These are phyloP conservation scores for Yponomeuta plumbellus DNA, from an alignment of 2,888 invertebrate species.

Conservation along the genomic window DNA sequence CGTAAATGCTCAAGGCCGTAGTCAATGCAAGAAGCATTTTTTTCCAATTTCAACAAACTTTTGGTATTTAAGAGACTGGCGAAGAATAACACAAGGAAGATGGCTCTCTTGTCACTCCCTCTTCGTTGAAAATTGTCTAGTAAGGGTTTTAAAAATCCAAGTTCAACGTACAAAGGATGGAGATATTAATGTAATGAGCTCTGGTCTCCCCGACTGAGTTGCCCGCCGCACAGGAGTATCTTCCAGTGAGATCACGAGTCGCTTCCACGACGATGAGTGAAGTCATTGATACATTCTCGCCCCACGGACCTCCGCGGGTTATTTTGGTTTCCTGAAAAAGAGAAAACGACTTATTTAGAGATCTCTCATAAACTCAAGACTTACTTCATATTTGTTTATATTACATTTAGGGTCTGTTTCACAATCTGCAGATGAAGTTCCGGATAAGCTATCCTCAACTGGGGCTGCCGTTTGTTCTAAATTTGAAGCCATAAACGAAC, in stretches of 20 bases:
- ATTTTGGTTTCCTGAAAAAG: conserved; percentile 54
- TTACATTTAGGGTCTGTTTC: too few species aligned
- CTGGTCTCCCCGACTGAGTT: conserved; percentile 58
- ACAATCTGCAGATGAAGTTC: too few species aligned
- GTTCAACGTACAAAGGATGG: conserved; percentile 52
- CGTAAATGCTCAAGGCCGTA: too few species aligned
- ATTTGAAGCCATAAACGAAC: too few species aligned
- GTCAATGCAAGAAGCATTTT: too few species aligned
- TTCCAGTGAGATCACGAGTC: conserved; percentile 50
- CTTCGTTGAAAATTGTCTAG: too few species aligned
- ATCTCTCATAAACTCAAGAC: too few species aligned
- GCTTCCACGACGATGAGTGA: conserved; percentile 48
- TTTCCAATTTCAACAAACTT: too few species aligned
- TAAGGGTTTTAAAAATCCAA: neutral
- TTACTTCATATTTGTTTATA: too few species aligned
- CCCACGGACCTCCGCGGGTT: conserved; percentile 50
- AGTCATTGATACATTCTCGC: conserved; percentile 39
- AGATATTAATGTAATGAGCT: conserved; percentile 49
- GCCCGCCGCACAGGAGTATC: conserved; percentile 57
- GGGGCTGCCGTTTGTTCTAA: too few species aligned
- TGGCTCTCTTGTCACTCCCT: neutral
- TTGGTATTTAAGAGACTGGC: too few species aligned
- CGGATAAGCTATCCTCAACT: too few species aligned
- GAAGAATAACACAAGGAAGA: neutral
- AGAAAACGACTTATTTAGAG: neutral